Evolutionary conservation across 1,140 invertebrate species (phyloP), one percentile per base, ranked within the genome.

Genomic region (Drosophila gunungcola): DNA sequence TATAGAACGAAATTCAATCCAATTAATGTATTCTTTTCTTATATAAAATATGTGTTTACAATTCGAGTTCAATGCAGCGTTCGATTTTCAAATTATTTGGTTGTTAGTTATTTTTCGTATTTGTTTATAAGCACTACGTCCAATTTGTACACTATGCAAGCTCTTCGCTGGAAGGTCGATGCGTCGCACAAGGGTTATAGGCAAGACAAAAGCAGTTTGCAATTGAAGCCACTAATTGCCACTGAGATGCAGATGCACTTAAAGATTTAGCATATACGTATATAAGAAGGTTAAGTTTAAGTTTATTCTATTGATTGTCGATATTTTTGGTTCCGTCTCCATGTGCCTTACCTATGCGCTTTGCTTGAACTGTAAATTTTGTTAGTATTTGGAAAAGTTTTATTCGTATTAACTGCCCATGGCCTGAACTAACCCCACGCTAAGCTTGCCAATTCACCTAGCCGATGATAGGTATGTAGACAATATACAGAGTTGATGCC

Each of bases 1-100:
- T 91, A 91, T 91, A 91, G 90, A 91, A 91, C 90, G 90, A 91
- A 91, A 91, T 91, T 91, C 52, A 48, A 90, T 88, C 90, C 90
- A 91, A 91, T 90, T 84, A 55, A 42, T 58, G 29, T 45, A 68
- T 64, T 80, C 46, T 64, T 73, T 74, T 69, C 72, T 52, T 65
- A 62, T 60, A 65, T 60, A 85, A 77, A 84, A 85, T 81, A 73
- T 69, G 64, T 72, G 38, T 49, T 76, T 61, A 80, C 62, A 80
- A 74, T 78, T 78, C 57, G 61, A 75, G 39, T 83, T 78, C 36
- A 76, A 76, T 78, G 80, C 58, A 79, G 65, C 80, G 58, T 72
- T 75, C 75, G 63, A 55, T 77, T 53, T 61, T 51, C 60, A 49
- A 64, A 76, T 64, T 84, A 36, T 53, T 43, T 72, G 41, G 52